Percentiles rank a stretch among this genome's conserved stretches.
Conservation (phyloP, 2,113 vertebrate genomes). For the Myotis brandtii region DNA sequence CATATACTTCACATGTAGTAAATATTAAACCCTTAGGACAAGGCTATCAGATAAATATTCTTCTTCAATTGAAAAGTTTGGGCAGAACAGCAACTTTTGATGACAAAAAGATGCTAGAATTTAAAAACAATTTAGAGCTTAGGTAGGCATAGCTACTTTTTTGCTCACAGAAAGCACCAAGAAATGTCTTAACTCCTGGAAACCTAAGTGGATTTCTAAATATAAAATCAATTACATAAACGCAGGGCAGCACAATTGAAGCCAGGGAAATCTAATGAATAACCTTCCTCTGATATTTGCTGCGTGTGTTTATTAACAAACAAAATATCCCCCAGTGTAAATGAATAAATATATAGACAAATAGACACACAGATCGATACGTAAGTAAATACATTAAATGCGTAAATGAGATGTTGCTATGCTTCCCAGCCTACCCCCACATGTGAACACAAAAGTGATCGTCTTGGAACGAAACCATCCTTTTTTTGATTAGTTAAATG, state of each 20-base stretch:
- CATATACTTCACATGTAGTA: neutral
- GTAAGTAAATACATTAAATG: neutral
- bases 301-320: neutral
- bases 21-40: too few relatives aligned
- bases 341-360: neutral
- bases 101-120: neutral
- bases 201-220: neutral
- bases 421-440: neutral
- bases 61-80: neutral
- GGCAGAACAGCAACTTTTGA: neutral
- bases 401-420: neutral
- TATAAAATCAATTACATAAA: conserved; percentile 38
- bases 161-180: neutral
- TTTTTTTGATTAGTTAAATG: neutral
- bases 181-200: conserved; percentile 12
- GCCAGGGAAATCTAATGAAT: neutral
- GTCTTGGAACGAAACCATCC: neutral
- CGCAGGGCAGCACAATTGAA: neutral
- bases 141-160: neutral
- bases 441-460: neutral
- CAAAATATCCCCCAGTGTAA: neutral
- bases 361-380: neutral
- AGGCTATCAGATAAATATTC: neutral
- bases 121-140: neutral
- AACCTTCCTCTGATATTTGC: neutral